A percentile compares a stretch with the other conserved stretches of the same genome.
These are phyloP conservation scores for Drosophila trichaetosa DNA, from an alignment of 2,888 invertebrate species.

Conservation along the genomic window DNA sequence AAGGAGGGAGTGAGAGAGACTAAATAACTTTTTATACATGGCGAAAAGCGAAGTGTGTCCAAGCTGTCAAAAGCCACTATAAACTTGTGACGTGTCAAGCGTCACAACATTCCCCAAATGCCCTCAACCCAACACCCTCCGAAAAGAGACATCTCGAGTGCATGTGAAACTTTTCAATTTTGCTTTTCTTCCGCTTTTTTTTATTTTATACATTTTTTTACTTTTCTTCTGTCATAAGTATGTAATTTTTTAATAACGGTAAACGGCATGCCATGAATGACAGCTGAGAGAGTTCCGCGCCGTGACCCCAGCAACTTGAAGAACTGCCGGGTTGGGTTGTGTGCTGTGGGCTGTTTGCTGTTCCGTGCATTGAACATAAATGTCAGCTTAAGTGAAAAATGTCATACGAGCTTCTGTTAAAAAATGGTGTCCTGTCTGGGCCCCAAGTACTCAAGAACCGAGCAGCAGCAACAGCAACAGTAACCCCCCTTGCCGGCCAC, in stretches of 20 bases:
- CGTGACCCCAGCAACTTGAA: slow-evolving; percentile 23
- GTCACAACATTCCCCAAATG: slow-evolving; percentile 70
- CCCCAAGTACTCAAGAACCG: slow-evolving; percentile 25
- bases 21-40: slow-evolving; percentile 53
- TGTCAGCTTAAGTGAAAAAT: slow-evolving; percentile 82
- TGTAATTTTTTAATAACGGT: slow-evolving; percentile 79
- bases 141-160: slow-evolving; percentile 23
- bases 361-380: slow-evolving; percentile 64
- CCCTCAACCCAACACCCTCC: slow-evolving; percentile 2
- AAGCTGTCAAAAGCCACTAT: slow-evolving; percentile 84
- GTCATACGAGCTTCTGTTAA: slow-evolving; percentile 72
- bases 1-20: slow-evolving; percentile 4
- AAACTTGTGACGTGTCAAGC: slow-evolving; percentile 83
- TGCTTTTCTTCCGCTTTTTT: slow-evolving; percentile 44
- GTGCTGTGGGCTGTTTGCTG: slow-evolving; percentile 13
- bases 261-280: slow-evolving; percentile 77
- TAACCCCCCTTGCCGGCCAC: slow-evolving; percentile 45
- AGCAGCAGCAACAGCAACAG: slow-evolving; percentile 8
- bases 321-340: neutral
- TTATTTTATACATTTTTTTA: slow-evolving; percentile 14
- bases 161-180: slow-evolving; percentile 77
- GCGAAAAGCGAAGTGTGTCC: slow-evolving; percentile 77
- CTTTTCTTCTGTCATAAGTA: slow-evolving; percentile 39
- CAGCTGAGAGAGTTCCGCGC: slow-evolving; percentile 68
- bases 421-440: slow-evolving; percentile 36